phyloP scores from a whole-genome alignment of 1,140 invertebrate species.

The Hylyphantes graminicola region DNA sequence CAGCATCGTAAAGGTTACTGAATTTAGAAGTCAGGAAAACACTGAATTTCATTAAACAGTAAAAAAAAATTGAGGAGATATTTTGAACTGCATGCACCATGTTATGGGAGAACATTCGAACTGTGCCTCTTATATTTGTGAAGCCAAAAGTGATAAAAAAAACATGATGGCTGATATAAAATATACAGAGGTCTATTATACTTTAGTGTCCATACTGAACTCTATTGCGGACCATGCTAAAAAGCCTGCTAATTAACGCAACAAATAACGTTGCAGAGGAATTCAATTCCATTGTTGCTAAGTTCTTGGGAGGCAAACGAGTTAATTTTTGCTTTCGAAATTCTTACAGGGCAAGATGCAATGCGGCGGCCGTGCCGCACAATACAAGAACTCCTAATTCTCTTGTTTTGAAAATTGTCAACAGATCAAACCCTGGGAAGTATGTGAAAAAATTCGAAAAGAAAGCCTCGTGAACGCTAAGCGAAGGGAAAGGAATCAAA shows the following conservation, averaged over 20 bases:
- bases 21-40: constrained; percentile 53
- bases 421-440: neutral
- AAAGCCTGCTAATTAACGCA: constrained; percentile 65
- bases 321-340: constrained; percentile 64
- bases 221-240: constrained; percentile 31
- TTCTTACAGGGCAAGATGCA: constrained; percentile 61
- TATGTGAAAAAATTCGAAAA: neutral
- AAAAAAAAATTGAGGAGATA: constrained; percentile 62
- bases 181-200: neutral
- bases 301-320: constrained; percentile 66
- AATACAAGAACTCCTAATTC: neutral
- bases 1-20: constrained; percentile 57
- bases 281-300: constrained; percentile 60
- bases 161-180: constrained; percentile 63
- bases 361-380: neutral
- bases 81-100: constrained; percentile 57
- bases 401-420: neutral
- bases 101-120: constrained; percentile 72
- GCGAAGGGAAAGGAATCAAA: too few relatives aligned
- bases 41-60: constrained; percentile 26
- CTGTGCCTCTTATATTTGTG: constrained; percentile 63
- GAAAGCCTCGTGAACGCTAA: neutral
- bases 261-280: constrained; percentile 68
- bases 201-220: neutral
- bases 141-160: constrained; percentile 51